These are phyloP conservation scores for Fistularia tabacaria DNA, from an alignment of 2,797 vertebrate genomes.

Conservation along the genomic window DNA sequence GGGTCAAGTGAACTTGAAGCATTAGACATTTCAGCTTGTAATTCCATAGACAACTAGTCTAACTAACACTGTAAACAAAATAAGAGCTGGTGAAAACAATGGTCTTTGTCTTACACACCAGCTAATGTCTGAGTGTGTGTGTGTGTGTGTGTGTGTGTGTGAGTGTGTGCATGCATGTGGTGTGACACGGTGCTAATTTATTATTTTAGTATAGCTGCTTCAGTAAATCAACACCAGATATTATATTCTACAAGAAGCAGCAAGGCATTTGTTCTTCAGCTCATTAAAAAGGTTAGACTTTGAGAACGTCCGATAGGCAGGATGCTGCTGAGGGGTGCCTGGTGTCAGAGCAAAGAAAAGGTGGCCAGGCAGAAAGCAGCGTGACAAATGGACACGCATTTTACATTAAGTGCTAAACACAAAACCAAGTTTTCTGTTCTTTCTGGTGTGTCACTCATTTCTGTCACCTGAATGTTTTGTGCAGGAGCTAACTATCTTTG, in stretches of 20 bases:
- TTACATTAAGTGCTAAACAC: conserved; percentile 38
- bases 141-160: conserved; percentile 21
- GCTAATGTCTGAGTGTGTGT: conserved; percentile 5
- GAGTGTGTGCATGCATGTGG: conserved; percentile 3
- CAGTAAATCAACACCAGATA: conserved; percentile 45
- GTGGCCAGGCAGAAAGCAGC: conserved; percentile 4
- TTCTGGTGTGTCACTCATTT: too few relatives aligned
- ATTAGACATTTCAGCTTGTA: conserved; percentile 38
- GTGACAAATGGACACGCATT: conserved; percentile 1
- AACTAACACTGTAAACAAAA: conserved; percentile 73
- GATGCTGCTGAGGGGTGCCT: conserved; percentile 56
- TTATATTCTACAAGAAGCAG: conserved; percentile 49
- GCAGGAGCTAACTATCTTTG: neutral
- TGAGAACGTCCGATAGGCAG: conserved; percentile 45
- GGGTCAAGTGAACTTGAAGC: conserved; percentile 37
- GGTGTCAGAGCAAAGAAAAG: conserved; percentile 26
- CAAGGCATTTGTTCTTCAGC: conserved; percentile 58
- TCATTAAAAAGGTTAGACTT: conserved; percentile 46
- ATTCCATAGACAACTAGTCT: conserved; percentile 44
- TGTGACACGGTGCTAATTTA: conserved; percentile 30
- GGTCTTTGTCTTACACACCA: conserved; percentile 21
- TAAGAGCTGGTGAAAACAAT: conserved; percentile 61
- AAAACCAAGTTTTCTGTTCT: conserved; percentile 9
- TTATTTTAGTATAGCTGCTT: conserved; percentile 46
- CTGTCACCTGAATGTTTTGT: conserved; percentile 5